These are phyloP conservation scores for Dissostichus mawsoni DNA, from an alignment of 2,113 vertebrate genomes.

Conservation along the genomic window DNA sequence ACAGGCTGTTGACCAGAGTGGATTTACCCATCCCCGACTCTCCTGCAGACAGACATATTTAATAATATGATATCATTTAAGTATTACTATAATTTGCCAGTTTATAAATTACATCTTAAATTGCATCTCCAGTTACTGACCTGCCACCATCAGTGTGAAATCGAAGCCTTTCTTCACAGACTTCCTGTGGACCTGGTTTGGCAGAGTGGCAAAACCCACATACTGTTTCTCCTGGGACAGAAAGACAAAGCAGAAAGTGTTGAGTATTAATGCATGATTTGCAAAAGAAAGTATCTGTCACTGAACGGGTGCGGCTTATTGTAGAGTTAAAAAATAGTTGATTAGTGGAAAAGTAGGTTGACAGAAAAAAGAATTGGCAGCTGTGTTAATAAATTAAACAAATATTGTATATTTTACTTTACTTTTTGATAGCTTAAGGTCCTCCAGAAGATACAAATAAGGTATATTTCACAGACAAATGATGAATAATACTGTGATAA, in stretches of 20 bases:
- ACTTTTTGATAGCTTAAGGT: neutral
- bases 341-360: neutral
- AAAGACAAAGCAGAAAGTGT: neutral
- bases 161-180: slow-evolving; percentile 99
- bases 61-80: no score
- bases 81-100: neutral
- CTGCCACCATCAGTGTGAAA: slow-evolving; percentile 98
- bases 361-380: neutral
- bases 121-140: slow-evolving; percentile 72
- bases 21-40: slow-evolving; percentile 99
- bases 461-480: no score
- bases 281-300: neutral
- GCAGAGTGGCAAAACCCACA: slow-evolving; percentile 97
- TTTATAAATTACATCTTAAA: neutral
- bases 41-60: slow-evolving; percentile 79
- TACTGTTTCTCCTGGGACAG: slow-evolving; percentile 94
- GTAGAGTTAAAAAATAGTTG: neutral
- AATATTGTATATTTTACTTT: neutral
- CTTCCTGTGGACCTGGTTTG: slow-evolving; percentile 98
- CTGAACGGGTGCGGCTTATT: no score
- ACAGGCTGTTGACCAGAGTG: slow-evolving; percentile 97
- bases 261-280: slow-evolving; percentile 2
- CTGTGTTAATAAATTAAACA: neutral
- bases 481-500: neutral
- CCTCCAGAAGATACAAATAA: no score